Base-by-base conservation (phyloP, 2,797 vertebrate species). In the Chaenodraco wilsoni region DNA sequence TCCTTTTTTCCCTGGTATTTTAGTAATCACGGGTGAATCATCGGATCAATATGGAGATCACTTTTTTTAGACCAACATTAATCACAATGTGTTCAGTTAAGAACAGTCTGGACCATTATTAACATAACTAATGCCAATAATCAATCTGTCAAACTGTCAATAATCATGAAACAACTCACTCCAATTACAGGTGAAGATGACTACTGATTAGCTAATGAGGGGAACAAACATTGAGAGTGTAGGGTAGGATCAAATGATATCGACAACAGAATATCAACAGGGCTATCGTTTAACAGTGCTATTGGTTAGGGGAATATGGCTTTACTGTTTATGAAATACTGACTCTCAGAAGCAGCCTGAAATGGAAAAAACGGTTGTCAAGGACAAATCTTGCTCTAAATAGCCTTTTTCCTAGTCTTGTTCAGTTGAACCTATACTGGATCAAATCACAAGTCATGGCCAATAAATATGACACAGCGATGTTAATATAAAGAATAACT, bases 341-440 rank as follows among this genome's bases (percentile, higher is more conserved):
- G 61, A 79, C 46, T 81, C 15, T 51, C 40, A 50, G 48, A 46
- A 40, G 3, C 46, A 48, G 43, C n/a, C 17, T 71, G 45, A 71
- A 33, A 72, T 33, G 3, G 45, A 69, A 14, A 67, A 37, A 57
- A 13, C 31, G 15, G 23, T 21, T 56, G 41, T 63, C 51, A 27
- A 45, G 45, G 15, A 52, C 33, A 65, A 21, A 71, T 73, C 31
- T n/a, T 55, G 17, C 12, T 55, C 23, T 52, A n/a, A 8, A 11
- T 37, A 41, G n/a, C 14, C 2, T 58, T 33, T 55, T 17, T 50
- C 11, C 7, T 5, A 8, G 33, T 19, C 3, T 40, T 27, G 44
- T 27, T 69, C 23, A 7, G 6, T n/a, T 41, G 23, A 71, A 59
- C 2, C 23, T 27, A 23, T 4, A 46, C 1, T 40, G 58, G 63